Percentiles rank a stretch among this genome's conserved stretches.
Conservation (phyloP, 2,888 invertebrate genomes). For the Aspidiotus destructor region DNA sequence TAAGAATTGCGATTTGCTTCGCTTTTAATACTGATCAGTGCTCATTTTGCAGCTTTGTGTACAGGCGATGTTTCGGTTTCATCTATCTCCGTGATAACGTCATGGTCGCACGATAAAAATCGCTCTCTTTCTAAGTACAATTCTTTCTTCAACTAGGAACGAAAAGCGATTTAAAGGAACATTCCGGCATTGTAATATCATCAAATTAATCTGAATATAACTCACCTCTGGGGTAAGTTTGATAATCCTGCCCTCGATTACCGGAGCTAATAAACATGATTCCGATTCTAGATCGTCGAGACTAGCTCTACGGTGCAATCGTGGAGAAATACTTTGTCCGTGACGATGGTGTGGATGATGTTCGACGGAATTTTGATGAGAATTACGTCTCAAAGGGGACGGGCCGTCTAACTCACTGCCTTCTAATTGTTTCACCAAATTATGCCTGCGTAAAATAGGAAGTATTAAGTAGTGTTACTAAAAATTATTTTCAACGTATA, state of each 20-base stretch:
- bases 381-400: slow-evolving; percentile 54
- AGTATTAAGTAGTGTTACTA: not conserved
- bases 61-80: slow-evolving; percentile 38
- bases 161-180: slow-evolving; percentile 32
- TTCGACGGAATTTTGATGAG: slow-evolving; percentile 40
- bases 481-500: not conserved
- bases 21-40: no score
- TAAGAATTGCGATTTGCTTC: no score
- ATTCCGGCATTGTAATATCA: not conserved
- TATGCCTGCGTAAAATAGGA: slow-evolving; percentile 49
- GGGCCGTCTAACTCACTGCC: slow-evolving; percentile 60
- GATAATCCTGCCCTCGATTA: slow-evolving; percentile 70
- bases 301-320: slow-evolving; percentile 58
- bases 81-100: slow-evolving; percentile 61
- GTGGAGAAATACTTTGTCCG: slow-evolving; percentile 40
- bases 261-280: slow-evolving; percentile 69
- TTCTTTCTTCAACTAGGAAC: slow-evolving; percentile 50
- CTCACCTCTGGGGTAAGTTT: slow-evolving; percentile 63
- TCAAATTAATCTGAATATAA: not conserved
- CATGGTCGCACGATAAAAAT: slow-evolving; percentile 51
- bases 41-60: not conserved
- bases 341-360: slow-evolving; percentile 34
- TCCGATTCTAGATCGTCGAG: slow-evolving; percentile 72
- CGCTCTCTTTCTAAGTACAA: slow-evolving; percentile 49
- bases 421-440: slow-evolving; percentile 68